These are phyloP conservation scores for Drosophila burlai DNA, from an alignment of 1,140 invertebrate genomes.

Conservation along the genomic window DNA sequence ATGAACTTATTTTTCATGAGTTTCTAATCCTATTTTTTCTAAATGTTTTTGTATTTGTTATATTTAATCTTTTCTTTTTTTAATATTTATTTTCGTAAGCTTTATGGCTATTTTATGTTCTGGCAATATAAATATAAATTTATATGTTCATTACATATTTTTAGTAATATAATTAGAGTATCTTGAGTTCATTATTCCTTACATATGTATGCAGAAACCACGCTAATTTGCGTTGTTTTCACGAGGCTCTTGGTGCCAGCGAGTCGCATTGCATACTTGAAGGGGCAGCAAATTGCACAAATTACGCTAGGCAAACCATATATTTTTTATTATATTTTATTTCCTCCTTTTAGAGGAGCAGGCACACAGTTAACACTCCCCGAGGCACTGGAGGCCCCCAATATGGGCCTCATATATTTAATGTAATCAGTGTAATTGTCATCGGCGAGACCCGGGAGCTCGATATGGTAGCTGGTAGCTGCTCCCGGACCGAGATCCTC, in stretches of 20 bases:
- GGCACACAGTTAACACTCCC: constrained; percentile 68
- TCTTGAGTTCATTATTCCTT: background rate
- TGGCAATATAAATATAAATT: background rate
- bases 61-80: too few relatives aligned
- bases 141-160: background rate
- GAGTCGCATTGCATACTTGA: constrained; percentile 48
- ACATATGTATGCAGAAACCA: background rate
- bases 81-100: too few relatives aligned
- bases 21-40: too few relatives aligned
- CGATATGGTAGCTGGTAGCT: constrained; percentile 26
- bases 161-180: background rate
- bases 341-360: background rate
- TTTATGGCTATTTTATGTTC: background rate
- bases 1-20: too few relatives aligned
- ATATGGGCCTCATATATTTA: constrained; percentile 79
- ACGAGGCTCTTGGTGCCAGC: constrained; percentile 16
- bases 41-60: too few relatives aligned
- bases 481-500: constrained; percentile 13
- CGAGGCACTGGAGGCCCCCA: constrained; percentile 41
- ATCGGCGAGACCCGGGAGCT: constrained; percentile 40
- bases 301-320: constrained; percentile 33
- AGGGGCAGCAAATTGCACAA: constrained; percentile 71
- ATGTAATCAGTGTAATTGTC: constrained; percentile 83
- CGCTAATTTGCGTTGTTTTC: constrained; percentile 73
- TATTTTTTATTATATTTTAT: constrained; percentile 6